Base-by-base conservation (phyloP, 2,888 invertebrate species). In the Caenorhabditis angaria region DNA sequence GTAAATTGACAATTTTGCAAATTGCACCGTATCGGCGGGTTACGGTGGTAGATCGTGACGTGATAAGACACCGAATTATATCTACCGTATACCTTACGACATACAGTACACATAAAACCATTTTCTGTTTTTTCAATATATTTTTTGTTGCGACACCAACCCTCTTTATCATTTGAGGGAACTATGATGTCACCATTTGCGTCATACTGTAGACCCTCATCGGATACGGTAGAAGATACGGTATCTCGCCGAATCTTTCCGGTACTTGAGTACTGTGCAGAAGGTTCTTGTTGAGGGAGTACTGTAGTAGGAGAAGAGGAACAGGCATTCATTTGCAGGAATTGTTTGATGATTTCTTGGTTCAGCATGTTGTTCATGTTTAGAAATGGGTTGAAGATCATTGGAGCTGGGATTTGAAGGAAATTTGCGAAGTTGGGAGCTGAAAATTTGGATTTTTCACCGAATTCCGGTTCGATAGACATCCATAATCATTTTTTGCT, bases 31-130 rank as follows among this genome's bases (percentile, higher is more conserved):
- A 88, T 87, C 28, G 87, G 87, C 32, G 87, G 87, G 63, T 87
- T 87, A 27, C 87, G 83, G 70, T 87, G 87, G 76, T 87, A 87
- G 71, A 87, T 88, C 65, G 87, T 87, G 55, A 87, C 87, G 70
- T 87, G 87, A 67, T 87, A 87, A 27, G 82, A 82, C n/a, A 87
- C 87, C 10, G 84, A 85, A 70, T 87, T 87, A 82, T 87, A 87
- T 28, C 87, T 73, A 12, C 80, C 77, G 74, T 85, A 86, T 41
- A 85, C 81, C 75, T 87, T 87, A 62, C 78, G 75, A 71, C 87
- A 87, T 12, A 87, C 82, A 32, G 81, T 83, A 60, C 87, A 87
- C 82, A 80, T 83, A 70, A 74, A 85, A 32, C 82, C 82, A 53
- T 65, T 74, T 61, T 77, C 76, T 18, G 83, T 82, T 66, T 78